phyloP scores from a whole-genome alignment of 2,888 invertebrate genomes.

The Helleia helle region DNA sequence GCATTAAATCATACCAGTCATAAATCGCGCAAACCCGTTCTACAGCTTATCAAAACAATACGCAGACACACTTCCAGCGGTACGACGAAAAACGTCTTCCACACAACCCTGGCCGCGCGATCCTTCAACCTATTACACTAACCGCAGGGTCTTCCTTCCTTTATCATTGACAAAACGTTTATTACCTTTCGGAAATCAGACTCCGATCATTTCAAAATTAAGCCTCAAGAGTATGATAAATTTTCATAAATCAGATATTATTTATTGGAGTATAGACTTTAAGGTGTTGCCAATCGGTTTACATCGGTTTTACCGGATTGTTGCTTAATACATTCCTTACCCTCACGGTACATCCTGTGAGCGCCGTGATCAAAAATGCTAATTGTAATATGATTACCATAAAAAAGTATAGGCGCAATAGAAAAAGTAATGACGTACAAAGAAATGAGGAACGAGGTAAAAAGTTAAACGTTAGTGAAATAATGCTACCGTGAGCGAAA shows the following conservation, averaged over 20 bases:
- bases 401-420: neutral
- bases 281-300: constrained; percentile 65
- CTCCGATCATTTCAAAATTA: constrained; percentile 66
- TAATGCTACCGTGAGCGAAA: neutral
- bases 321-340: constrained; percentile 43
- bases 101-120: constrained; percentile 27
- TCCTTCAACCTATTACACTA: constrained; percentile 35
- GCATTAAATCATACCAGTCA: constrained; percentile 71
- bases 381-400: neutral
- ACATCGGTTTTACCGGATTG: constrained; percentile 49
- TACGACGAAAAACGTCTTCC: constrained; percentile 49
- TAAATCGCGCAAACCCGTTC: constrained; percentile 72
- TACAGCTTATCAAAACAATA: constrained; percentile 75
- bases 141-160: constrained; percentile 44
- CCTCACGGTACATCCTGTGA: constrained; percentile 20
- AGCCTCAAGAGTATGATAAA: constrained; percentile 70
- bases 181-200: constrained; percentile 32
- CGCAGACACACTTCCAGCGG: constrained; percentile 67
- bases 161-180: constrained; percentile 31
- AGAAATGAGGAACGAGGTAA: neutral
- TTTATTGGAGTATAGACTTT: constrained; percentile 70
- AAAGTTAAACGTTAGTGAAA: neutral
- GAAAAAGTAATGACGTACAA: neutral
- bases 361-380: constrained; percentile 3
- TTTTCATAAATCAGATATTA: constrained; percentile 70